phyloP scores from a whole-genome alignment of 2,113 vertebrate species.

The Guaruba guarouba region DNA sequence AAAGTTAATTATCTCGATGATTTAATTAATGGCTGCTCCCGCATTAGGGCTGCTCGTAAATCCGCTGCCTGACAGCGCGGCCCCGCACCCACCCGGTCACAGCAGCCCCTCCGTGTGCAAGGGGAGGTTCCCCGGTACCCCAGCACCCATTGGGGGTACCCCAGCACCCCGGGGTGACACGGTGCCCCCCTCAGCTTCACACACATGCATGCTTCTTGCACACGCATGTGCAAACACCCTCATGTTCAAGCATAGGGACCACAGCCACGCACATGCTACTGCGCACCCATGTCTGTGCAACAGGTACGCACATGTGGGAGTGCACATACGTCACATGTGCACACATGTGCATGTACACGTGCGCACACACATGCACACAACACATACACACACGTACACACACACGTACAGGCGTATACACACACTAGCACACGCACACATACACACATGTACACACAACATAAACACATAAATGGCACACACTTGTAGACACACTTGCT shows the following conservation, averaged over 20 bases:
- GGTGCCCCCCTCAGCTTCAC: too few relatives aligned
- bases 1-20: conserved; percentile 82
- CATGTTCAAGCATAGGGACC: too few relatives aligned
- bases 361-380: background rate
- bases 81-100: background rate
- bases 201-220: background rate
- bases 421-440: too few relatives aligned
- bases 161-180: background rate
- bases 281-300: background rate
- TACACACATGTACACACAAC: background rate
- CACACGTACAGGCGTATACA: too few relatives aligned
- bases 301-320: too few relatives aligned
- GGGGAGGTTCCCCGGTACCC: too few relatives aligned
- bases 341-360: too few relatives aligned
- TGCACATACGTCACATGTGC: too few relatives aligned
- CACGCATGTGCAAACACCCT: background rate
- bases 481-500: background rate
- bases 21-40: conserved; percentile 81
- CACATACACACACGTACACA: too few relatives aligned
- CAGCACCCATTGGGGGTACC: background rate
- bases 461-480: background rate
- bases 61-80: background rate
- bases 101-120: too few relatives aligned
- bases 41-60: conserved; percentile 72
- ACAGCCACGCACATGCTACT: too few relatives aligned